A percentile compares a stretch with the other conserved stretches of the same genome.
These are phyloP conservation scores for Acanthopleura granulata DNA, from an alignment of 2,888 invertebrate genomes.

Conservation along the genomic window DNA sequence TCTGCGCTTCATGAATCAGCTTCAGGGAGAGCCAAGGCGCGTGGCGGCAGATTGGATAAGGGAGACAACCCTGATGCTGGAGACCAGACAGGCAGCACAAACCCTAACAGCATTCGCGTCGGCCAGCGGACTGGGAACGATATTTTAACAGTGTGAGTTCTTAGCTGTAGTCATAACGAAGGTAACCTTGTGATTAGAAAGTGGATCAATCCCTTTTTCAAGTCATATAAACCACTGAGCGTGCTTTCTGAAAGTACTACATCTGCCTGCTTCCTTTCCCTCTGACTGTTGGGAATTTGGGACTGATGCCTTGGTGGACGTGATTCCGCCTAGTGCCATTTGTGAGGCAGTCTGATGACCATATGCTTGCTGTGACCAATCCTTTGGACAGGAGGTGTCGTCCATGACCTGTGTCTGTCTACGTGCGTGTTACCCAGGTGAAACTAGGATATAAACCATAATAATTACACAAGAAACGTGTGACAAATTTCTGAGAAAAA, in stretches of 20 bases:
- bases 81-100: constrained; percentile 91
- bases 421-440: too few species aligned
- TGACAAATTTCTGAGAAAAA: neutral
- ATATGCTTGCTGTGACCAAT: too few species aligned
- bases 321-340: too few species aligned
- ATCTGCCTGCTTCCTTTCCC: too few species aligned
- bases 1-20: constrained; percentile 84
- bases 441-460: neutral
- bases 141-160: constrained; percentile 44
- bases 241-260: neutral
- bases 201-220: too few species aligned
- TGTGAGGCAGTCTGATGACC: too few species aligned
- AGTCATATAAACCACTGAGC: neutral
- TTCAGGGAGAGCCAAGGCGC: constrained; percentile 88
- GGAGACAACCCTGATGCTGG: constrained; percentile 85
- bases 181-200: too few species aligned
- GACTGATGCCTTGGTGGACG: too few species aligned
- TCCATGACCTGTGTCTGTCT: too few species aligned
- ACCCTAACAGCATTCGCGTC: constrained; percentile 80
- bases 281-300: too few species aligned
- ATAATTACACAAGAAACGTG: neutral
- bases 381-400: too few species aligned
- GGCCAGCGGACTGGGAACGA: constrained; percentile 63
- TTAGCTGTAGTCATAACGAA: too few species aligned
- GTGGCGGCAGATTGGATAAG: constrained; percentile 90